Base-by-base conservation (phyloP, 2,113 vertebrate species). In the Serinus canaria region DNA sequence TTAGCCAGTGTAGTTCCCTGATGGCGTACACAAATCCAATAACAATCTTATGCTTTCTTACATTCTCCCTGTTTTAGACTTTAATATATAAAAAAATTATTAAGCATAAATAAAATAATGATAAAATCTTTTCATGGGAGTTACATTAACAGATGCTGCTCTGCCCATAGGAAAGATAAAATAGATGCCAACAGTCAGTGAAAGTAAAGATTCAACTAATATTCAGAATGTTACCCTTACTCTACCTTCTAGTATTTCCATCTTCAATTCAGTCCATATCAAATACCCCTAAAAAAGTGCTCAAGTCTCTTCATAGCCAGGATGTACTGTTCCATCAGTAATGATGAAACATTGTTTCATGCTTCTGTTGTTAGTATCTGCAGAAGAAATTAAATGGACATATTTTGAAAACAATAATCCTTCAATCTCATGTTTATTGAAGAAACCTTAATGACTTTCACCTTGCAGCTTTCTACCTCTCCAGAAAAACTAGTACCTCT, bases 1-100 rank as follows among this genome's bases (percentile, higher is more conserved):
- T 76, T 43, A 41, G 2, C 4, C 12, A 27, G 2, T 33, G 10
- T 4, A 39, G 10, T 59, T 67, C 17, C 8, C 28, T 75, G 22
- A 7, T n/a, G 68, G 20, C 1, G 0, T 23, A 60, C 3, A 15
- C 6, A n/a, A 62, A 31, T 53, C 8, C 0, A 0, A 25, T 76
- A 49, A 46, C 4, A 59, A 37, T 37, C 11, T 3, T 64, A 8
- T 31, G 15, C 4, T 76, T 74, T 58, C n/a, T 16, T n/a, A 43
- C 7, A 6, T 7, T 3, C 2, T 81, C 4, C 11, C 5, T 27
- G 10, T 22, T 70, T 77, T 30, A 24, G 10, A 24, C 50, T 50
- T 91, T 66, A 43, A 24, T 58, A 15, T 12, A 35, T 22, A 7
- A 13, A 50, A 44, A 15, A 6, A 13, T n/a, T 62, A 12, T 7